Evolutionary conservation across 2,797 vertebrate species (phyloP).

Genomic region (Poecilia gillii): DNA sequence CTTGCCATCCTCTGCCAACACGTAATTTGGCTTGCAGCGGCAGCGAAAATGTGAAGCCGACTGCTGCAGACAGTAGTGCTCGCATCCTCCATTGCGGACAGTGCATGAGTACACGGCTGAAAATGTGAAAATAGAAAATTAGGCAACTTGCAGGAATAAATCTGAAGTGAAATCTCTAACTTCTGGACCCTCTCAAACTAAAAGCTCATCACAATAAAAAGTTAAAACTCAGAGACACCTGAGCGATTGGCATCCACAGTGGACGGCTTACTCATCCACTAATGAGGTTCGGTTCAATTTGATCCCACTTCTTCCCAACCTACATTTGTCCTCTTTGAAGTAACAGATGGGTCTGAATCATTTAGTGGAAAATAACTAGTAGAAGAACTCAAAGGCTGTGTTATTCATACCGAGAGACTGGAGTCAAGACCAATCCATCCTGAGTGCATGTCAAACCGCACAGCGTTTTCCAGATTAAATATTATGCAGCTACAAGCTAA

Average conservation of each 20-base stretch:
- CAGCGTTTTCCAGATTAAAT: conserved; percentile 64
- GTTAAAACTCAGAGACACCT: conserved; percentile 47
- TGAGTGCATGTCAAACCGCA: conserved; percentile 36
- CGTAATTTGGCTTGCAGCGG: conserved; percentile 84
- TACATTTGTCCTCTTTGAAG: conserved; percentile 9
- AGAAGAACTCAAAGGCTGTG: conserved; percentile 29
- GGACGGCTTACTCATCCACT: conserved; percentile 17
- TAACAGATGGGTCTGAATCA: conserved; percentile 45
- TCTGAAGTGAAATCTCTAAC: not conserved
- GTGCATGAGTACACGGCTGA: conserved; percentile 86
- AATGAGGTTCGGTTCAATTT: conserved; percentile 46
- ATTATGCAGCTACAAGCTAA: conserved; percentile 59
- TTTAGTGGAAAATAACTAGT: conserved; percentile 47
- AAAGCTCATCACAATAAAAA: conserved; percentile 25
- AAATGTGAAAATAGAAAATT: conserved; percentile 11
- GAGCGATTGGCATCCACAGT: conserved; percentile 24
- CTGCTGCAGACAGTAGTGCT: conserved; percentile 90
- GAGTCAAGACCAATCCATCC: conserved; percentile 59
- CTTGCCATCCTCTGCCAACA: conserved; percentile 84
- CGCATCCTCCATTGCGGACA: conserved; percentile 90
- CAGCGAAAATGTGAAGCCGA: conserved; percentile 84
- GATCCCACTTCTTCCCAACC: conserved; percentile 38
- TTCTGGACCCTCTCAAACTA: not conserved
- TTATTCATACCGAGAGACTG: conserved; percentile 42
- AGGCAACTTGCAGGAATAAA: not conserved